Conservation (phyloP, 2,888 invertebrate species). For the Dasypogon diadema region DNA sequence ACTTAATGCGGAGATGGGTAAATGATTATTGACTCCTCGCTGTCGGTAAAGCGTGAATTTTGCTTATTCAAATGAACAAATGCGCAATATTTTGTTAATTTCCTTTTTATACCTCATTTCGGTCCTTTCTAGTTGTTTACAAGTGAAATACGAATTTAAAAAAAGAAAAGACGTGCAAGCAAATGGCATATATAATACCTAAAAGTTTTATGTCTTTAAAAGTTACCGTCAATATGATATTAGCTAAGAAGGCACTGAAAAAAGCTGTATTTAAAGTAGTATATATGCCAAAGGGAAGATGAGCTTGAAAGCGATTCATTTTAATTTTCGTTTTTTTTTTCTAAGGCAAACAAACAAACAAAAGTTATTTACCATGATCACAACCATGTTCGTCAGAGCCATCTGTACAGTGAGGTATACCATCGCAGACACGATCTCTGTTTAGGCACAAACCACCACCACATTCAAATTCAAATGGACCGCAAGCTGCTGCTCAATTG, state of each 20-base stretch:
- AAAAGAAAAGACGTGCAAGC: constrained; percentile 27
- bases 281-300: not conserved
- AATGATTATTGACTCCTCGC: too few species aligned
- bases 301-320: too few species aligned
- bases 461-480: constrained; percentile 25
- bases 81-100: too few species aligned
- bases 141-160: too few species aligned
- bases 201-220: not conserved
- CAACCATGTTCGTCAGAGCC: constrained; percentile 70
- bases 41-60: too few species aligned
- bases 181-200: constrained; percentile 19
- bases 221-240: not conserved
- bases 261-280: not conserved
- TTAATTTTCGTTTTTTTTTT: constrained; percentile 24
- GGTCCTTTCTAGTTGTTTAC: too few species aligned
- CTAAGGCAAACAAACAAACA: constrained; percentile 49
- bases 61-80: too few species aligned
- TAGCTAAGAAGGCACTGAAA: too few species aligned
- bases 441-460: constrained; percentile 70
- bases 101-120: too few species aligned
- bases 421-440: constrained; percentile 71
- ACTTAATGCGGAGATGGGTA: too few species aligned
- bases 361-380: constrained; percentile 60
- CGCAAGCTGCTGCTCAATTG: constrained; percentile 14
- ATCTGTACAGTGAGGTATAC: constrained; percentile 72